Evolutionary conservation across 2,888 invertebrate species (phyloP), one percentile per base, ranked within the genome.

Genomic region (Platerodrilus igneus): DNA sequence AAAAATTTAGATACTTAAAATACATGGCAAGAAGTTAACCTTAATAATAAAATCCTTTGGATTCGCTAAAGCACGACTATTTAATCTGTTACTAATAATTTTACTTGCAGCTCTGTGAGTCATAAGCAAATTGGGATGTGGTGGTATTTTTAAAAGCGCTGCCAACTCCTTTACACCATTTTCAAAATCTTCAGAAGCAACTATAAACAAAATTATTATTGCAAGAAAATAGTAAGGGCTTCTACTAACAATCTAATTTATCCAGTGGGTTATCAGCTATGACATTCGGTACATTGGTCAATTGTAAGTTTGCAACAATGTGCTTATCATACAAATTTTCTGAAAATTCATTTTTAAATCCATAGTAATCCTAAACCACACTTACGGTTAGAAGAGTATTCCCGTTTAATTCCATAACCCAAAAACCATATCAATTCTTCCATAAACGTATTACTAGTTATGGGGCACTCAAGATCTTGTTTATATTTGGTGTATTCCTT

Each of bases 391-490:
- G 90, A 89, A 11, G 82, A 78, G 66, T 85, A 92, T 63, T 91
- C 89, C 36, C 88, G 72, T 62, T 86, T 75, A 4, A 93, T 76
- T 15, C 94, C 93, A 61, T 84, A 79, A 1, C 86, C 85, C 0
- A 93, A 64, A 11, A 95, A 66, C 91, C 93, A 94, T 52, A 90
- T 88, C 0, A 92, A 63, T 50, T 88, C 80, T 60, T 88, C 87
- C 31, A 76, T 56, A 5, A 73, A 70, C 3, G 75, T 70, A 1
- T 75, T 71, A 4, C 73, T 72, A 4, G 66, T 60, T 9, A 77
- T 69, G 1, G 91, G 91, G 66, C 88, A 88, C 0, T 78, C 77
- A 23, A 93, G 61, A 60, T 87, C 86, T 28, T 64, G 70, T 56
- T 88, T 80, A 63, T 92, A 95, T 53, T 79, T 73, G 16, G 75